Conservation (phyloP, 2,888 invertebrate species). For the Cerceris ruficornis region DNA sequence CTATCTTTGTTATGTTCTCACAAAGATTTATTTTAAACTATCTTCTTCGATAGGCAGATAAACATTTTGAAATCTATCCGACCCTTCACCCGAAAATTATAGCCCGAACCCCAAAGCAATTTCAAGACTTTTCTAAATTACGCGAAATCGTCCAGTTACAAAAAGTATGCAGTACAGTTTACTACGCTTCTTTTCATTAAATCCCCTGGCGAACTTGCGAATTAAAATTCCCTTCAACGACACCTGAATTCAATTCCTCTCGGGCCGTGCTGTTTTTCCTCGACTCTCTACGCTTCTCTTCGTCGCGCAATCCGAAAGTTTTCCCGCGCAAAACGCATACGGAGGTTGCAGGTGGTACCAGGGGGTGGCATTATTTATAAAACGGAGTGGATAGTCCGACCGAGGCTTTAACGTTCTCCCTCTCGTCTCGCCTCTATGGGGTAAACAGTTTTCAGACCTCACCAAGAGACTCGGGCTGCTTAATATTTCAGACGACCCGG, state of each 20-base stretch:
- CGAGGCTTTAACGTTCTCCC: conserved; percentile 50
- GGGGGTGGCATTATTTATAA: conserved; percentile 76
- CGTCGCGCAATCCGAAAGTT: conserved; percentile 60
- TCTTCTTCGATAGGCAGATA: no score
- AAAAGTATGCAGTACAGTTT: no score
- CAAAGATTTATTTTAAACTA: no score
- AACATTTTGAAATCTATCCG: no score
- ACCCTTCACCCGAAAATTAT: no score
- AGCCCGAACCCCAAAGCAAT: no score
- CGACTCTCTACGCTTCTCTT: not conserved
- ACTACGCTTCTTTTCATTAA: conserved; percentile 46
- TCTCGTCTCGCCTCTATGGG: conserved; percentile 44
- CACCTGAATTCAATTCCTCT: conserved; percentile 51
- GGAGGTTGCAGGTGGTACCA: no score
- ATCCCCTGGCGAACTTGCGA: conserved; percentile 38
- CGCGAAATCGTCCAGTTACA: no score
- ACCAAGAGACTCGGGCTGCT: conserved; percentile 66
- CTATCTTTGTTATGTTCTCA: no score
- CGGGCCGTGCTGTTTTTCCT: not conserved
- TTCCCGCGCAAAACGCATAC: conserved; percentile 68
- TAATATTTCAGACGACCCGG: conserved; percentile 74
- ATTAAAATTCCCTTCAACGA: conserved; percentile 49
- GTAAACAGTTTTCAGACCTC: conserved; percentile 67
- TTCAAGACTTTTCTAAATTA: no score
- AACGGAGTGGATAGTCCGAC: conserved; percentile 67